Evolutionary conservation across 2,797 vertebrate genomes (phyloP).

Genomic region (Acipenser transmontanus): DNA sequence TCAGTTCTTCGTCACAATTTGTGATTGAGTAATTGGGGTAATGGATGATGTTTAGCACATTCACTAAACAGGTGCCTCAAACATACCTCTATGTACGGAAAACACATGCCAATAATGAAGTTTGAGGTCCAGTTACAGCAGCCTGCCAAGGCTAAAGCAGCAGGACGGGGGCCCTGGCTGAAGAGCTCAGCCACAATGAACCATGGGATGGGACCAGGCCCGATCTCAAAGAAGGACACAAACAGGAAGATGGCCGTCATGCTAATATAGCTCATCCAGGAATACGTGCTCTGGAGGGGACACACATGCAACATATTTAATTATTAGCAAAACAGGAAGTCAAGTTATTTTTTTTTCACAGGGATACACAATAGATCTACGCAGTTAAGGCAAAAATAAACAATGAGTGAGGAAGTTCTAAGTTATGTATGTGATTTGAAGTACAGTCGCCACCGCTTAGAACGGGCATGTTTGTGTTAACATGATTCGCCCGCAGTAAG

Average conservation of each 20-base stretch:
- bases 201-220: conserved; percentile 95
- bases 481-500: too few relatives aligned
- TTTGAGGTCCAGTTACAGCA: conserved; percentile 95
- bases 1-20: too few relatives aligned
- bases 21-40: too few relatives aligned
- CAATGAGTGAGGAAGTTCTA: neutral
- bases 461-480: too few relatives aligned
- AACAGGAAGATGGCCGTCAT: conserved; percentile 88
- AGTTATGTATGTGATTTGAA: too few relatives aligned
- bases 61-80: too few relatives aligned
- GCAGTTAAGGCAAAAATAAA: neutral
- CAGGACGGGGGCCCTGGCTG: conserved; percentile 89
- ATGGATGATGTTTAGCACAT: too few relatives aligned
- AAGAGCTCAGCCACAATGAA: conserved; percentile 97
- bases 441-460: too few relatives aligned
- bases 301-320: too few relatives aligned
- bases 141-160: conserved; percentile 81
- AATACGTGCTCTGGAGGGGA: conserved; percentile 51
- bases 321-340: neutral
- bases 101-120: conserved; percentile 85
- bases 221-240: conserved; percentile 93
- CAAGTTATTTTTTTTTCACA: too few relatives aligned
- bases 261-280: conserved; percentile 91
- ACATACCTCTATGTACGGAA: conserved; percentile 83
- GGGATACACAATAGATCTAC: neutral